A percentile compares a stretch with the other conserved stretches of the same genome.
These are phyloP conservation scores for Pseudachorutes palmiensis DNA, from an alignment of 1,140 invertebrate genomes.

Conservation along the genomic window DNA sequence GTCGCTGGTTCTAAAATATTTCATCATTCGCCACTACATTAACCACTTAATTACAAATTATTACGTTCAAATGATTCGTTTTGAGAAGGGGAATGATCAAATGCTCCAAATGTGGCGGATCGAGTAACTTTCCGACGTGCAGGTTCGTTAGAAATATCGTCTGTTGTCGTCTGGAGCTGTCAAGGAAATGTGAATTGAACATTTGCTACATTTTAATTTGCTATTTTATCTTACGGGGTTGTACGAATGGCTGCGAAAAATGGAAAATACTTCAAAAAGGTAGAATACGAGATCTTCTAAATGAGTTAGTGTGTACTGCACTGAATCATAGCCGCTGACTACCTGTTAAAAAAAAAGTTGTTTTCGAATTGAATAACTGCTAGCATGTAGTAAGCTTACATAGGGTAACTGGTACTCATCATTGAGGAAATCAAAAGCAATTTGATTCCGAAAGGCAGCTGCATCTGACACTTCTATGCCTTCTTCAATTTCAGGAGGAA, in stretches of 20 bases:
- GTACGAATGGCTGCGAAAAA: constrained; percentile 12
- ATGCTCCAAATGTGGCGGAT: background rate
- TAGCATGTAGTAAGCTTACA: too few relatives aligned
- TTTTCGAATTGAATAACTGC: background rate
- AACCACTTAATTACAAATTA: too few relatives aligned
- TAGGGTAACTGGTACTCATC: constrained; percentile 65
- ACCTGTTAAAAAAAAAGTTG: constrained; percentile 44
- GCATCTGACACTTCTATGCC: constrained; percentile 56
- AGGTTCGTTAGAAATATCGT: background rate
- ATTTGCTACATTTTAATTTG: constrained; percentile 8
- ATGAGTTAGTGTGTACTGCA: constrained; percentile 41
- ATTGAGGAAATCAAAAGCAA: constrained; percentile 72
- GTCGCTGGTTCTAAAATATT: too few relatives aligned
- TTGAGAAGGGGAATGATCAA: background rate
- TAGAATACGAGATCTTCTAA: background rate
- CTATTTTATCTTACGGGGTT: too few relatives aligned
- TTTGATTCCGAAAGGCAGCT: constrained; percentile 60
- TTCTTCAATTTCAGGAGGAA: constrained; percentile 38
- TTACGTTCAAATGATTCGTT: too few relatives aligned
- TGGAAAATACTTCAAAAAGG: background rate
- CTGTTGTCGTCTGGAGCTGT: constrained; percentile 5
- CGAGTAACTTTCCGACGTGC: background rate
- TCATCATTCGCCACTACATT: too few relatives aligned
- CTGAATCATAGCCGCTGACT: constrained; percentile 73
- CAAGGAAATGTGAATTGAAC: constrained; percentile 7